Evolutionary conservation across 2,888 invertebrate species (phyloP).

Genomic region (Synergus laeviventris): DNA sequence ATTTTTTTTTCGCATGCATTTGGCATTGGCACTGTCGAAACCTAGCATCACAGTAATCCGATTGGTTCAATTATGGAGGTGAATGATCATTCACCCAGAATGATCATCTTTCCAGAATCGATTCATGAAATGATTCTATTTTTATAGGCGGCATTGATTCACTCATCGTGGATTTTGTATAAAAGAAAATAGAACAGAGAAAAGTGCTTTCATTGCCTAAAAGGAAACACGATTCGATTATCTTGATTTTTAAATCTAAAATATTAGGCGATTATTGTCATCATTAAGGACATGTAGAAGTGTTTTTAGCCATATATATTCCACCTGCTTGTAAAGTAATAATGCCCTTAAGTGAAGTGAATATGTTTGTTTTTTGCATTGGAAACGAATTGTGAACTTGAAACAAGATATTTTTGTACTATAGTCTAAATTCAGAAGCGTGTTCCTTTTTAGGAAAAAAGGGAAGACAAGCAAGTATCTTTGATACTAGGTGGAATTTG

Average conservation of each 20-base stretch:
- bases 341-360: background rate
- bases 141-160: background rate
- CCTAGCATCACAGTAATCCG: conserved; percentile 33
- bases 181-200: background rate
- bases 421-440: background rate
- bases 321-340: too few relatives aligned
- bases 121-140: background rate
- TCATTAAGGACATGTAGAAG: background rate
- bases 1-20: conserved; percentile 43
- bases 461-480: conserved; percentile 39
- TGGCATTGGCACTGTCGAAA: conserved; percentile 38
- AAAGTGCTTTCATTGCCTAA: background rate
- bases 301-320: too few relatives aligned
- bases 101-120: conserved; percentile 40
- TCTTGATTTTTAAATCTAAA: background rate
- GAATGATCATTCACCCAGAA: conserved; percentile 30
- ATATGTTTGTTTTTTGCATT: background rate
- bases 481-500: conserved; percentile 25
- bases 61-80: conserved; percentile 39
- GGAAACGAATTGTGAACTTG: background rate
- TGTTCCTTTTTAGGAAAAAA: conserved; percentile 14
- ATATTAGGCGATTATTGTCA: background rate
- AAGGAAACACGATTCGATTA: background rate
- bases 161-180: background rate
- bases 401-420: conserved; percentile 4